Percentiles rank a stretch among this genome's conserved stretches.
phyloP scores from a whole-genome alignment of 2,888 invertebrate species.

The Ormyrus labotus region DNA sequence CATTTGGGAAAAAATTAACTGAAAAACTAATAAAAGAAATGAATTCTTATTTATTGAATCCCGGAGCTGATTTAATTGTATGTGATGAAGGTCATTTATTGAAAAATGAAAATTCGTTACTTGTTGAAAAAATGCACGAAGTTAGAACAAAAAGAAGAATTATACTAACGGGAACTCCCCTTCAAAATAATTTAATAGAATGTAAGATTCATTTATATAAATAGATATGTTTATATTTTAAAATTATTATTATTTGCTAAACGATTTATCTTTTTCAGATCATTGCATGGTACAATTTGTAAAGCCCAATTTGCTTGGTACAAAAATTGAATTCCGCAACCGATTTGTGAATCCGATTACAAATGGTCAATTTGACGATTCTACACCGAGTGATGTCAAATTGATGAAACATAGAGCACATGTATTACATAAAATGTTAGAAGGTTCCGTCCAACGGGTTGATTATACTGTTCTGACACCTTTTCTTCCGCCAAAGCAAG shows the following conservation, averaged over 20 bases:
- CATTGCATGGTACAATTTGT: slow-evolving; percentile 98
- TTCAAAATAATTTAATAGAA: slow-evolving; percentile 95
- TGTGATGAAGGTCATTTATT: slow-evolving; percentile 97
- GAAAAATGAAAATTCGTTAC: slow-evolving; percentile 91
- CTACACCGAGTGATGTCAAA: slow-evolving; percentile 88
- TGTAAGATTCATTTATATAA: slow-evolving; percentile 76
- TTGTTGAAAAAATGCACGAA: slow-evolving; percentile 82
- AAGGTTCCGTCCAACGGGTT: slow-evolving; percentile 91
- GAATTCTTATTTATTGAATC: slow-evolving; percentile 85
- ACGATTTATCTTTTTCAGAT: slow-evolving; percentile 48
- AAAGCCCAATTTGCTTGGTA: slow-evolving; percentile 92
- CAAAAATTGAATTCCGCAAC: slow-evolving; percentile 92
- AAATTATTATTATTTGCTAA: too few species aligned
- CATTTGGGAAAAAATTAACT: slow-evolving; percentile 69
- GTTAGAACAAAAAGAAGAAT: slow-evolving; percentile 79
- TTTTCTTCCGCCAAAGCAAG: slow-evolving; percentile 94
- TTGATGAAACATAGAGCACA: slow-evolving; percentile 94
- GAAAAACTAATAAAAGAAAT: slow-evolving; percentile 71
- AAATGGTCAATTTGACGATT: slow-evolving; percentile 95
- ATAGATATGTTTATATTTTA: neutral
- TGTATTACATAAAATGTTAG: slow-evolving; percentile 91
- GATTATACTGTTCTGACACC: slow-evolving; percentile 94
- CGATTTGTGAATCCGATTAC: slow-evolving; percentile 96
- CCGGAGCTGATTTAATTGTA: slow-evolving; percentile 92
- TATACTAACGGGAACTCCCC: slow-evolving; percentile 96